Evolutionary conservation across 2,113 vertebrate species (phyloP).

Genomic region (Boulengerochromis microlepis): DNA sequence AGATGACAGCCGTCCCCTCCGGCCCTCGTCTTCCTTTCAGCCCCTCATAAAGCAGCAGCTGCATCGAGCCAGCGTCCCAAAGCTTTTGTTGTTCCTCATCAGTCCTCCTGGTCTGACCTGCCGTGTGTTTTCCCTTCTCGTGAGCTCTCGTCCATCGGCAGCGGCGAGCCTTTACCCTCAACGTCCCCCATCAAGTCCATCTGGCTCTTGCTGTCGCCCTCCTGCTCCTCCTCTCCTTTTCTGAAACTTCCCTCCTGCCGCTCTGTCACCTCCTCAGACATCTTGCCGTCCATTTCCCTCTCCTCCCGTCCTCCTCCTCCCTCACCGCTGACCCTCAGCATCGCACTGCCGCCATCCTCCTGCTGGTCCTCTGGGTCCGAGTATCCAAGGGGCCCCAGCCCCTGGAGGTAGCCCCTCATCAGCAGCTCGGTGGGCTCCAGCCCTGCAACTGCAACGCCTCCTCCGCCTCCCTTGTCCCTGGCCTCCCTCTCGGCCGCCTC

Average conservation of each 20-base stretch:
- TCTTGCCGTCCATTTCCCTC: conserved; percentile 81
- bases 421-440: conserved; percentile 89
- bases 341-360: conserved; percentile 65
- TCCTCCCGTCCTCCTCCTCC: conserved; percentile 66
- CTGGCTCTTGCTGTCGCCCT: conserved; percentile 83
- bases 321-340: conserved; percentile 80
- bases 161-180: conserved; percentile 71
- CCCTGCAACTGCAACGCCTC: conserved; percentile 75
- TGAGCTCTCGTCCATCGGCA: conserved; percentile 87
- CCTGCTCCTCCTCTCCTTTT: conserved; percentile 74
- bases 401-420: conserved; percentile 89
- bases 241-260: conserved; percentile 81
- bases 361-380: conserved; percentile 84
- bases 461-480: conserved; percentile 81
- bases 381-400: conserved; percentile 85
- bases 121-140: conserved; percentile 87
- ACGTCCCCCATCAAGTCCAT: conserved; percentile 81
- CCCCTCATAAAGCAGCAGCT: neutral
- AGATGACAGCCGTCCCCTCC: neutral
- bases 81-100: conserved; percentile 75
- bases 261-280: conserved; percentile 79
- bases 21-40: neutral
- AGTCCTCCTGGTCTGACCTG: conserved; percentile 85
- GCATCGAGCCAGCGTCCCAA: conserved; percentile 38
- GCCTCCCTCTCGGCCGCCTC: conserved; percentile 88